Conservation (phyloP, 92 coral and sea anemone species). For the Siderastrea radians region DNA sequence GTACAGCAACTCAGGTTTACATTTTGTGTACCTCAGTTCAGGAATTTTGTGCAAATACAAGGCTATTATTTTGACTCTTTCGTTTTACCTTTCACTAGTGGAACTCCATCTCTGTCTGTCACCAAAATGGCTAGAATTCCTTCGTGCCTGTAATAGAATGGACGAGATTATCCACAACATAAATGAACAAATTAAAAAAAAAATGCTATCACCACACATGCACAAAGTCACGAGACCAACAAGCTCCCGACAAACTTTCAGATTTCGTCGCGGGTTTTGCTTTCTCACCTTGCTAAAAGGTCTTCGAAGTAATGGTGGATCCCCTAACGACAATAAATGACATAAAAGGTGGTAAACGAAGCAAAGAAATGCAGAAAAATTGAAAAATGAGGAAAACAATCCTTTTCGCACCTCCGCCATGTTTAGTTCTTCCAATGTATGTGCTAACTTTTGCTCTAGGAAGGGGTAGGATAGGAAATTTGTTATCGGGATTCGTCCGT, state of each 20-base stretch:
- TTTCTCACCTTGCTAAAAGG: conserved; percentile 72
- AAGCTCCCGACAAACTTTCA: neutral
- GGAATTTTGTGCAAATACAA: neutral
- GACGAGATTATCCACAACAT: neutral
- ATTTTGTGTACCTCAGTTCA: too few species aligned
- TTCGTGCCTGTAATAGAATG: conserved; percentile 68
- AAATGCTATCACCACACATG: neutral
- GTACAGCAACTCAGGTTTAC: too few species aligned
- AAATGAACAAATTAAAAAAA: neutral
- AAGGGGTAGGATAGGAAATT: neutral
- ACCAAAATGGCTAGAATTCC: conserved; percentile 92
- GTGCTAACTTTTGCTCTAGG: neutral
- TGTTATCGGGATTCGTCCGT: neutral
- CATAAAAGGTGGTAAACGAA: neutral
- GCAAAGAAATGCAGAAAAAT: neutral
- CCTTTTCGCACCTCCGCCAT: conserved; percentile 83
- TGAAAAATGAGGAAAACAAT: neutral
- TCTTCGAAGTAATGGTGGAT: conserved; percentile 84
- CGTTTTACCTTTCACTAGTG: conserved; percentile 89
- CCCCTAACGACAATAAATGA: conserved; percentile 57
- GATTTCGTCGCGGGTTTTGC: neutral
- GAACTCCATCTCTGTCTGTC: conserved; percentile 99
- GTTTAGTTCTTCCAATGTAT: neutral
- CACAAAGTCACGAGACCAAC: conserved; percentile 33
- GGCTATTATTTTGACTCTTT: neutral